Conservation (phyloP, 1,140 invertebrate species). For the Drosophila trapezifrons region DNA sequence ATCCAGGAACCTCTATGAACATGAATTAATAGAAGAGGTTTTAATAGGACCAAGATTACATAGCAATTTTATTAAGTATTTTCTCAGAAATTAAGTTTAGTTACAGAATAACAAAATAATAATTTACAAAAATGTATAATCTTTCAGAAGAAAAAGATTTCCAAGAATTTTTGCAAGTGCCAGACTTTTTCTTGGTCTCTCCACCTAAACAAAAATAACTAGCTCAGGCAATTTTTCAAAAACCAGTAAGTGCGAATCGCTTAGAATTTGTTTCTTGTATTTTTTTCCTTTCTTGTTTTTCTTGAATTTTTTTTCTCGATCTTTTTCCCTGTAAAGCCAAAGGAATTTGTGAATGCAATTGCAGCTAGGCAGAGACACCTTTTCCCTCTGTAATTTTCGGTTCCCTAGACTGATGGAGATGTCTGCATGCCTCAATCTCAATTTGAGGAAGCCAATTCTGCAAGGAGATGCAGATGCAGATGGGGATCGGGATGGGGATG, state of each 20-base stretch:
- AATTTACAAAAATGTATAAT: neutral
- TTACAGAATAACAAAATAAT: too few species aligned
- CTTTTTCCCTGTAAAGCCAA: neutral
- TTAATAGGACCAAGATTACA: too few species aligned
- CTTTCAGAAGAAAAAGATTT: neutral
- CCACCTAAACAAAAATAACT: neutral
- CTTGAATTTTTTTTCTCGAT: too few species aligned
- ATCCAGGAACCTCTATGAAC: neutral
- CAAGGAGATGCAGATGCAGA: conserved; percentile 11
- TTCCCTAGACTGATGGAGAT: conserved; percentile 32
- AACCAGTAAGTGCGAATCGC: conserved; percentile 20
- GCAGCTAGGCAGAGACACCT: neutral
- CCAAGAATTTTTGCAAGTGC: neutral
- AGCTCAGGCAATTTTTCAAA: neutral
- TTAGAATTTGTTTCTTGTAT: neutral
- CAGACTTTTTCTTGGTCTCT: neutral
- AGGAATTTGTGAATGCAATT: conserved; percentile 30
- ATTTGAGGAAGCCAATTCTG: conserved; percentile 31
- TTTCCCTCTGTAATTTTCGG: neutral
- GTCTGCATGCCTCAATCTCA: conserved; percentile 40
- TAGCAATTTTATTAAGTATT: too few species aligned
- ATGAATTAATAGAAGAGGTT: too few species aligned
- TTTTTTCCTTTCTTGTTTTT: neutral
- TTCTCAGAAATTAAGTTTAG: neutral
- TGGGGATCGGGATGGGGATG: conserved; percentile 4